Percentiles rank a stretch among this genome's conserved stretches.
phyloP scores from a whole-genome alignment of 1,140 invertebrate species.

The Megalopta genalis region DNA sequence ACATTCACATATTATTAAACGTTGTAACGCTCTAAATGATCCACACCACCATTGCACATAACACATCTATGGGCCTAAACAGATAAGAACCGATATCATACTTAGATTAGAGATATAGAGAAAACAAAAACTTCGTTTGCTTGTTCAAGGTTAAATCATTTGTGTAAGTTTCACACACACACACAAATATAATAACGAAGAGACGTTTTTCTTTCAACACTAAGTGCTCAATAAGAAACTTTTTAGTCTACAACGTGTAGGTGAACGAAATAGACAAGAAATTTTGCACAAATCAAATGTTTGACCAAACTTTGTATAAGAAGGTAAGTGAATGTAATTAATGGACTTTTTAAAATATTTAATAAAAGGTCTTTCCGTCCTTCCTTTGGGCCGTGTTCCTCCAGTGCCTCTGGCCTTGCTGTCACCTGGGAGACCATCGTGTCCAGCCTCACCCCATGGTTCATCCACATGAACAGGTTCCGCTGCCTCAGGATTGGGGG shows the following conservation, averaged over 20 bases:
- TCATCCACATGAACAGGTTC: no score
- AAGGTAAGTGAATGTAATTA: slow-evolving; percentile 39
- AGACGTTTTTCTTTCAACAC: slow-evolving; percentile 3
- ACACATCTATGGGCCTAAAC: slow-evolving; percentile 25
- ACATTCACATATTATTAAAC: slow-evolving; percentile 12
- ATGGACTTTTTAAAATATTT: slow-evolving; percentile 53
- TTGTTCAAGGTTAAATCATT: slow-evolving; percentile 21
- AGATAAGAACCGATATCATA: neutral
- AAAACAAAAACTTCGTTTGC: neutral
- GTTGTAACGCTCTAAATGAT: neutral
- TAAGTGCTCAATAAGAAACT: slow-evolving; percentile 16
- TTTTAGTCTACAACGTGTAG: slow-evolving; percentile 32
- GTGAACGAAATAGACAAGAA: slow-evolving; percentile 23
- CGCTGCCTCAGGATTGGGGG: no score
- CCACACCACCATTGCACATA: neutral
- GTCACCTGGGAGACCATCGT: no score
- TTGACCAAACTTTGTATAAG: slow-evolving; percentile 52
- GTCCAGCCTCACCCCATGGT: no score
- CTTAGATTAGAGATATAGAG: neutral
- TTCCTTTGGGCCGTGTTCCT: no score
- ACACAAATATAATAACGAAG: slow-evolving; percentile 2
- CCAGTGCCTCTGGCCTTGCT: no score
- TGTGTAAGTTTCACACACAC: slow-evolving; percentile 28
- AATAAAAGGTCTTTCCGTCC: neutral
- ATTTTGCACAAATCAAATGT: slow-evolving; percentile 51